Evolutionary conservation across 1,140 invertebrate species (phyloP).

Genomic region (Bursaphelenchus mucronatus): DNA sequence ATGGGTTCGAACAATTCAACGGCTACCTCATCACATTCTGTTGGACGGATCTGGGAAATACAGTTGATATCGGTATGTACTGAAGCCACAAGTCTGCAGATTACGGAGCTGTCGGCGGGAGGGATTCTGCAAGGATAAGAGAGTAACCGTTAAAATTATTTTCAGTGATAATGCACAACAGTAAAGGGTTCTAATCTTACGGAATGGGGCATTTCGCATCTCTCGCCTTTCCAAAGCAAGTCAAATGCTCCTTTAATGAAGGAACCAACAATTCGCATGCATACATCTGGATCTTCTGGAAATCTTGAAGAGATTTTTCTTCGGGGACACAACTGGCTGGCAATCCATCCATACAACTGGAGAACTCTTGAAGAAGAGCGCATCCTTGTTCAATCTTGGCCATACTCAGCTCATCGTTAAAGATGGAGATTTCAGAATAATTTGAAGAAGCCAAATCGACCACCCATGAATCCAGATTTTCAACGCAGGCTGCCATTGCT

Average conservation of each 20-base stretch:
- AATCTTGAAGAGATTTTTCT: constrained; percentile 32
- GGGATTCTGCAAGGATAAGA: constrained; percentile 9
- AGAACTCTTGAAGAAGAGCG: constrained; percentile 35
- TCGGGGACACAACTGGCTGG: constrained; percentile 31
- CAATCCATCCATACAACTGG: constrained; percentile 42
- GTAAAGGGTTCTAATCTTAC: constrained; percentile 14
- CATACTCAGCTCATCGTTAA: constrained; percentile 28
- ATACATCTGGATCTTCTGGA: constrained; percentile 45
- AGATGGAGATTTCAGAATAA: constrained; percentile 31
- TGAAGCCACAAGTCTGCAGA: constrained; percentile 40
- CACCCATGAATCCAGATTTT: constrained; percentile 24
- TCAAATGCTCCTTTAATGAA: constrained; percentile 45
- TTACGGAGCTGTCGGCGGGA: not conserved
- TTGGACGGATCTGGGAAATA: constrained; percentile 23
- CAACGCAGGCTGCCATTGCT: constrained; percentile 18
- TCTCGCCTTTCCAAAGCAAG: constrained; percentile 36
- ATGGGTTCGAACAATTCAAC: constrained; percentile 50
- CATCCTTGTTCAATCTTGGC: constrained; percentile 39
- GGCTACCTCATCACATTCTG: constrained; percentile 43
- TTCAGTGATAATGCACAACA: constrained; percentile 10
- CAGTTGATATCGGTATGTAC: constrained; percentile 39
- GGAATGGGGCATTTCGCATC: constrained; percentile 25
- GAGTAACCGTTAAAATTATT: not conserved
- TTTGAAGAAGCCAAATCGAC: constrained; percentile 26
- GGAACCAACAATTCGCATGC: constrained; percentile 54